Evolutionary conservation across 2,888 invertebrate species (phyloP), one percentile per base, ranked within the genome.

Genomic region (Diarsia brunnea): DNA sequence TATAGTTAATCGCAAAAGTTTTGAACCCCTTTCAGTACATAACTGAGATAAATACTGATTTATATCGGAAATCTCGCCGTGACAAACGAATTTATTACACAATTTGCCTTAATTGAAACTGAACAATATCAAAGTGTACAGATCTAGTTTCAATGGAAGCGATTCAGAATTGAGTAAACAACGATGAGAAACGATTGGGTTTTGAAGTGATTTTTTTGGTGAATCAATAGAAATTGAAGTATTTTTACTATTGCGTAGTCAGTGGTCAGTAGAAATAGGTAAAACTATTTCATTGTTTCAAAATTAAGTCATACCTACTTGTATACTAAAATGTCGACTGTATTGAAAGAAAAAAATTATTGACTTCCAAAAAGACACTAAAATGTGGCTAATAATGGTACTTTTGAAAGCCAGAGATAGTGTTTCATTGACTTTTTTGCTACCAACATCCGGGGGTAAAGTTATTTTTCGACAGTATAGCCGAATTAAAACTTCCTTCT

Each of bases 21-120:
- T 72, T 27, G 47, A 64, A 38, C 70, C 69, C 77, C 16, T 19
- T 73, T 61, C 73, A 43, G 63, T 69, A 27, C 61, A 47, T 68
- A 69, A 68, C 77, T 73, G 78, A 89, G 88, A 88, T 88, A 90
- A 89, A 87, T 84, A 87, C 86, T 87, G 89, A 88, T 88, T 88
- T 85, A 88, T 85, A 84, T 81, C 79, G 68, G 76, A 80, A 88
- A 87, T 88, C 85, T 85, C 75, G 84, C 82, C 85, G 84, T 79
- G 88, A 88, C 89, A 89, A 88, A 89, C 84, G 84, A 87, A 90
- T 90, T 89, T 89, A 90, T 89, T 87, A 82, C 84, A 69, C 69
- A 76, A 79, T 82, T 84, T 65, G 73, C 61, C 81, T 88, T 89
- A 89, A 91, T 90, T 91, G 89, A 89, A 90, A 89, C 80, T 73